These are phyloP conservation scores for Cerceris rybyensis DNA, from an alignment of 2,888 invertebrate genomes.

Conservation along the genomic window DNA sequence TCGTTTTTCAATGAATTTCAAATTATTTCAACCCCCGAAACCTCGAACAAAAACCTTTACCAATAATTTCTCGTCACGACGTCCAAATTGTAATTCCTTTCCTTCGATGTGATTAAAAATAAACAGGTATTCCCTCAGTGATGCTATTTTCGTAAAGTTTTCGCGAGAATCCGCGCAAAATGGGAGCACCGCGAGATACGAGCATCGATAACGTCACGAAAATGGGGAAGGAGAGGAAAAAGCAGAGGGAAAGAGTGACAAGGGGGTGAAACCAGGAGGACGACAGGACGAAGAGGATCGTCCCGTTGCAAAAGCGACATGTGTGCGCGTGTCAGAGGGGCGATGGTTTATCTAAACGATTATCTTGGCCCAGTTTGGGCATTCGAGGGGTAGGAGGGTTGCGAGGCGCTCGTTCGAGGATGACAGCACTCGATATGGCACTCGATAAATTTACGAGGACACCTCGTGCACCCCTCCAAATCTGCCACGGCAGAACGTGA, in stretches of 20 bases:
- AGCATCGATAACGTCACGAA: not conserved
- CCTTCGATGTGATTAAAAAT: too few species aligned
- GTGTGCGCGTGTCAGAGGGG: slow-evolving; percentile 14
- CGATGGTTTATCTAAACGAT: slow-evolving; percentile 57
- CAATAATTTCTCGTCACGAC: too few species aligned
- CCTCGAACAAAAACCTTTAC: too few species aligned
- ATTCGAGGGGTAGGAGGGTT: slow-evolving; percentile 35
- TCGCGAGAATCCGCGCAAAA: too few species aligned
- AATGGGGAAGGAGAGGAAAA: not conserved
- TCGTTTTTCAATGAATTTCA: too few species aligned
- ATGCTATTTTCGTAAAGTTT: too few species aligned
- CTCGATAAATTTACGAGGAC: slow-evolving; percentile 57
- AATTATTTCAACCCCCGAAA: too few species aligned
- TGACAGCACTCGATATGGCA: slow-evolving; percentile 56
- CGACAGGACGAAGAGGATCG: not conserved
- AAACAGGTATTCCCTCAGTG: too few species aligned
- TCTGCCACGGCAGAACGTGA: not conserved
- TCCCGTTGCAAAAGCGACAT: not conserved
- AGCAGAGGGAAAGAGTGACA: not conserved
- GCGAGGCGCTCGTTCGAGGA: slow-evolving; percentile 43
- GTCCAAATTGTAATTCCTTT: too few species aligned
- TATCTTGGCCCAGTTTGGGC: slow-evolving; percentile 63
- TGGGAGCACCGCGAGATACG: not conserved
- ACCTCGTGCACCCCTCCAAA: slow-evolving; percentile 22
- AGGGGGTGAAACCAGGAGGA: not conserved